These are phyloP conservation scores for Thumatha senex DNA, from an alignment of 2,888 invertebrate species.

Conservation along the genomic window DNA sequence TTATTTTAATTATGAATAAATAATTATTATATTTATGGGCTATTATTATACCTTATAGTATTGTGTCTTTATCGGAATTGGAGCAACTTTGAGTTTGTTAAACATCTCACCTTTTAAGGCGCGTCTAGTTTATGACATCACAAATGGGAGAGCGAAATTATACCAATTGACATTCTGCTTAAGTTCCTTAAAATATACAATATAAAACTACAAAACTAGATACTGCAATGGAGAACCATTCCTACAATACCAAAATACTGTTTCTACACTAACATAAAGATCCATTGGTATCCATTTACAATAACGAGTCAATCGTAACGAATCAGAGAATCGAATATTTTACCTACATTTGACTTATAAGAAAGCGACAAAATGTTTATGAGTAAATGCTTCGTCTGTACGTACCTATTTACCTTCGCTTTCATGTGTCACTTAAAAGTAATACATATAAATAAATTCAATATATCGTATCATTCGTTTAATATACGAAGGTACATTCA, in stretches of 20 bases:
- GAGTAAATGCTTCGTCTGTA: slow-evolving; percentile 60
- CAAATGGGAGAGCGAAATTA: slow-evolving; percentile 34
- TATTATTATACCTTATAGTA: slow-evolving; percentile 5
- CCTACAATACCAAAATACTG: slow-evolving; percentile 76
- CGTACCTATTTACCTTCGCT: slow-evolving; percentile 57
- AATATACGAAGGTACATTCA: slow-evolving; percentile 66
- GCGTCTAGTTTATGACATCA: slow-evolving; percentile 27
- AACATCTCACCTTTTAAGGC: slow-evolving; percentile 28
- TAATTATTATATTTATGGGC: slow-evolving; percentile 12
- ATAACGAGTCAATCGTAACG: slow-evolving; percentile 60
- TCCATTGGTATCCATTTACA: slow-evolving; percentile 66
- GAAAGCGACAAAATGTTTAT: slow-evolving; percentile 57
- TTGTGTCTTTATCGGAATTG: slow-evolving; percentile 2
- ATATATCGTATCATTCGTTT: slow-evolving; percentile 61
- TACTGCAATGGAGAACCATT: slow-evolving; percentile 66
- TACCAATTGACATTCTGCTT: slow-evolving; percentile 29
- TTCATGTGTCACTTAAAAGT: slow-evolving; percentile 57
- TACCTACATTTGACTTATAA: slow-evolving; percentile 49
- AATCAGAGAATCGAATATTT: slow-evolving; percentile 59
- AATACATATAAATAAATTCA: slow-evolving; percentile 69
- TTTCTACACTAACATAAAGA: slow-evolving; percentile 67
- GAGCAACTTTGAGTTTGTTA: slow-evolving; percentile 38
- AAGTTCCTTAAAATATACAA: slow-evolving; percentile 62
- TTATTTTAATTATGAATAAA: slow-evolving; percentile 19
- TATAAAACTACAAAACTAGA: slow-evolving; percentile 74